phyloP scores from a whole-genome alignment of 2,888 invertebrate genomes.

The Crossocerus cetratus region DNA sequence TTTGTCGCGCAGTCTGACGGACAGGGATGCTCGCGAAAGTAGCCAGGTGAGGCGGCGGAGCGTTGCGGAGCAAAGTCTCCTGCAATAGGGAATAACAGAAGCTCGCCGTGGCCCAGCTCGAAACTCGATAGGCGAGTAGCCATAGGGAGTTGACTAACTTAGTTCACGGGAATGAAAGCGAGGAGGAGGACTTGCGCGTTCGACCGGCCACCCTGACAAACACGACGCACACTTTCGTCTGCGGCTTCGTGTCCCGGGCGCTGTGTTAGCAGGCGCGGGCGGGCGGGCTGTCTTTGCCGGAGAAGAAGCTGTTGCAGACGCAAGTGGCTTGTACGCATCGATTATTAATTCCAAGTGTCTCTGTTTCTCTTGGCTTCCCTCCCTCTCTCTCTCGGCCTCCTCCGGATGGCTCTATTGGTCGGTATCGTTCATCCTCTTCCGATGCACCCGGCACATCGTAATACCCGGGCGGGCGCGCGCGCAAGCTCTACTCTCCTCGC shows the following conservation, averaged over 20 bases:
- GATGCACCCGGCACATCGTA: constrained; percentile 10
- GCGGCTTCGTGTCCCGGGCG: neutral
- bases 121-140: constrained; percentile 53
- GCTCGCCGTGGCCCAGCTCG: constrained; percentile 27
- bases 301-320: constrained; percentile 11
- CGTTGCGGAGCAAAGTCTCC: constrained; percentile 22
- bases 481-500: constrained; percentile 25
- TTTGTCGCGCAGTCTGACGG: constrained; percentile 18
- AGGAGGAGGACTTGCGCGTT: neutral
- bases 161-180: constrained; percentile 35
- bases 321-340: constrained; percentile 28
- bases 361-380: constrained; percentile 8
- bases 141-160: constrained; percentile 59
- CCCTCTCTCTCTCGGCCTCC: neutral
- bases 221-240: neutral
- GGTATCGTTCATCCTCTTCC: constrained; percentile 17
- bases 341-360: constrained; percentile 52
- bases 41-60: constrained; percentile 25
- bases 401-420: constrained; percentile 9
- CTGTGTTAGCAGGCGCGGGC: neutral
- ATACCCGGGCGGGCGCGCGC: constrained; percentile 5
- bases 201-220: neutral
- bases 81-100: constrained; percentile 47
- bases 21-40: constrained; percentile 33
- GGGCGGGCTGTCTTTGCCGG: neutral